A percentile compares a stretch with the other conserved stretches of the same genome.
Conservation (phyloP, 2,888 invertebrate genomes). For the Agapostemon virescens region DNA sequence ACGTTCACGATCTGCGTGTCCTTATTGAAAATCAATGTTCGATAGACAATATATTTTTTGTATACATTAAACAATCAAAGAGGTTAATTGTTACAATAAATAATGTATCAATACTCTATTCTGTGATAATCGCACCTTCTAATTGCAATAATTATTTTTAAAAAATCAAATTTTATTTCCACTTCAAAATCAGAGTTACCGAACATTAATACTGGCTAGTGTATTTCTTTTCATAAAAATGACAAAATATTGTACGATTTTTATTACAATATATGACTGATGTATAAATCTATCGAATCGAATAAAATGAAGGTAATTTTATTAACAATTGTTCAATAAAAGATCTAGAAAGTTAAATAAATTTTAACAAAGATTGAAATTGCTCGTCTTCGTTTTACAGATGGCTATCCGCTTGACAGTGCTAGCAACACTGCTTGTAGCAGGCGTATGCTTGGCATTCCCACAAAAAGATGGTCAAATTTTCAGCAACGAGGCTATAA, state of each 20-base stretch:
- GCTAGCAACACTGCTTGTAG: slow-evolving; percentile 36
- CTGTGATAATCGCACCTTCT: too few species aligned
- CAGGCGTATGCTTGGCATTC: slow-evolving; percentile 81
- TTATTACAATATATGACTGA: too few species aligned
- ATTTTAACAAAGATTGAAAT: not conserved
- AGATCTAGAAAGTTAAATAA: too few species aligned
- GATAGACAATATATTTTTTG: not conserved
- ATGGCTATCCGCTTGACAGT: slow-evolving; percentile 47
- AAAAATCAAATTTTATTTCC: not conserved
- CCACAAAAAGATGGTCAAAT: slow-evolving; percentile 89
- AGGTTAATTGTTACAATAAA: not conserved
- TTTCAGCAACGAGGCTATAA: slow-evolving; percentile 92
- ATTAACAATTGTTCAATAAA: too few species aligned
- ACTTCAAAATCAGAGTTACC: not conserved
- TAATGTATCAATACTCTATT: not conserved
- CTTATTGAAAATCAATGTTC: not conserved
- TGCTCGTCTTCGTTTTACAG: slow-evolving; percentile 45
- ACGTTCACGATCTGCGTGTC: not conserved
- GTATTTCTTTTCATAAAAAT: too few species aligned
- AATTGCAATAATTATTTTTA: too few species aligned
- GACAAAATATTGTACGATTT: too few species aligned
- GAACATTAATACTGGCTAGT: too few species aligned
- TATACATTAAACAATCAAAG: not conserved
- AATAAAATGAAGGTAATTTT: too few species aligned
- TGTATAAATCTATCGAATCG: too few species aligned